phyloP scores from a whole-genome alignment of 2,888 invertebrate species.

The Macropis europaea region DNA sequence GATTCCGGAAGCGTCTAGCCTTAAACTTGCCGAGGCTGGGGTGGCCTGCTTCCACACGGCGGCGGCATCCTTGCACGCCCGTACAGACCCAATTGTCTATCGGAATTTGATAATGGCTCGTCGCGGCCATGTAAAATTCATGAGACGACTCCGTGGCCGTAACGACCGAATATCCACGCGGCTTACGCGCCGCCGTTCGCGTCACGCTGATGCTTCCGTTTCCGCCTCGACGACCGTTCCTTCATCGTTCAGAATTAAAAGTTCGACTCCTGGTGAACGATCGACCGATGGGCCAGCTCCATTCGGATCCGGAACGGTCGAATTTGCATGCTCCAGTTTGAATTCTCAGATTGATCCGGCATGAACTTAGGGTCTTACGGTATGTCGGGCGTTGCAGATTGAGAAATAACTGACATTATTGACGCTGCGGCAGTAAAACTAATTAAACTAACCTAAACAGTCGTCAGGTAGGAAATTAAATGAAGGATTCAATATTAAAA shows the following conservation, averaged over 20 bases:
- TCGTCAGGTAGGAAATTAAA: too few species aligned
- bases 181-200: constrained; percentile 45
- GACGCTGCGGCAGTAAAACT: too few species aligned
- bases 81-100: constrained; percentile 66
- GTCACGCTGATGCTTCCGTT: background rate
- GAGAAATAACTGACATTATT: too few species aligned
- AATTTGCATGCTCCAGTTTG: too few species aligned
- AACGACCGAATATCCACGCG: constrained; percentile 63
- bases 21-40: constrained; percentile 38
- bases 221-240: background rate
- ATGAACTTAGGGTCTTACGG: too few species aligned
- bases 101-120: constrained; percentile 70
- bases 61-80: constrained; percentile 49
- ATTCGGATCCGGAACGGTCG: too few species aligned
- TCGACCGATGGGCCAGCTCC: background rate
- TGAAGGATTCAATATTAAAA: too few species aligned
- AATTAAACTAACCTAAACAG: too few species aligned
- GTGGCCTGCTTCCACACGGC: constrained; percentile 35
- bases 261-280: too few species aligned
- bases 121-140: constrained; percentile 69
- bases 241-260: background rate
- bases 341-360: too few species aligned
- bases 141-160: constrained; percentile 60
- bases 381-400: too few species aligned
- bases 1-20: constrained; percentile 37